phyloP scores from a whole-genome alignment of 2,888 invertebrate genomes.

The Strigamia transsilvanica region DNA sequence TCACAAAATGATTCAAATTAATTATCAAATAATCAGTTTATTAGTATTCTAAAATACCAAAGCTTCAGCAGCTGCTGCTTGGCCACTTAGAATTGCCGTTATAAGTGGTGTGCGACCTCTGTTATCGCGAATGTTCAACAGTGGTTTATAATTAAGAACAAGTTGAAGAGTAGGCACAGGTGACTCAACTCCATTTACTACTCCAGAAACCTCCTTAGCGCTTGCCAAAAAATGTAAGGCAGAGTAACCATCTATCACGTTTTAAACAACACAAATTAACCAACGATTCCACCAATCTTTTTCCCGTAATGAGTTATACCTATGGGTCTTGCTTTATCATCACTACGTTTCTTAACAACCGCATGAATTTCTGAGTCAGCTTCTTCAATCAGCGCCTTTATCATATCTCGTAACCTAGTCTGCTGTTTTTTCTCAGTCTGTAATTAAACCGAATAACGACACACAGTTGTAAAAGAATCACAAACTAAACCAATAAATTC shows the following conservation, averaged over 20 bases:
- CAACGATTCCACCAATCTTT: background rate
- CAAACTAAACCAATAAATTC: background rate
- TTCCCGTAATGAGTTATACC: slow-evolving; percentile 48
- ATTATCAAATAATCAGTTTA: background rate
- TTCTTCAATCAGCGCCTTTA: slow-evolving; percentile 56
- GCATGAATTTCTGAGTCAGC: slow-evolving; percentile 57
- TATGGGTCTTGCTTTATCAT: slow-evolving; percentile 56
- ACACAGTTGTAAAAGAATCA: background rate
- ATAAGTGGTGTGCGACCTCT: slow-evolving; percentile 62
- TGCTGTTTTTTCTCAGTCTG: slow-evolving; percentile 56
- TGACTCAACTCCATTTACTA: slow-evolving; percentile 54
- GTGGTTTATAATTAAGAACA: slow-evolving; percentile 60
- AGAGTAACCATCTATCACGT: slow-evolving; percentile 60
- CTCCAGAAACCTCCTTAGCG: slow-evolving; percentile 56
- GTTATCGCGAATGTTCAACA: slow-evolving; percentile 60
- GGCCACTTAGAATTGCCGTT: slow-evolving; percentile 60
- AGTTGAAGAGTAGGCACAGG: slow-evolving; percentile 60
- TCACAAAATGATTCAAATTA: background rate
- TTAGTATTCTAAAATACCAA: slow-evolving; percentile 59
- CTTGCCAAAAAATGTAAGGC: slow-evolving; percentile 61
- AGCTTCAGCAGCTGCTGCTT: slow-evolving; percentile 58
- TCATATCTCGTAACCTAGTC: slow-evolving; percentile 54
- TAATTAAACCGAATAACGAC: background rate
- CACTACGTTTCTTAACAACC: slow-evolving; percentile 57
- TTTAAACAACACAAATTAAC: background rate